Conservation (phyloP, 2,888 invertebrate species). For the Himalopsyche japonica region DNA sequence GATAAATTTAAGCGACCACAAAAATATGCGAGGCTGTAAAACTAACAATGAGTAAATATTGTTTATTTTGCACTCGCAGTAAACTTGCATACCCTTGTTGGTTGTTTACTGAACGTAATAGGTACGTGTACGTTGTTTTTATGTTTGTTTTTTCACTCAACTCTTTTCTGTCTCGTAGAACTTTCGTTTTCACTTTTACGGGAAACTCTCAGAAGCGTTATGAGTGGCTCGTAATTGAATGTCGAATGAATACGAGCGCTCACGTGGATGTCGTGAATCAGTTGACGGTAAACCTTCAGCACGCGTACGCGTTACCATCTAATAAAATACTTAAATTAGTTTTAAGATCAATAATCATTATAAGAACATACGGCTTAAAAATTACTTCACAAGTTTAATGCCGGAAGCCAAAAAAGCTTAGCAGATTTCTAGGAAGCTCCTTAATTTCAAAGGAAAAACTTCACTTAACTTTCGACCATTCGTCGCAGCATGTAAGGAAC, state of each 20-base stretch:
- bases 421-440: too few relatives aligned
- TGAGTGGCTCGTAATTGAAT: conserved; percentile 28
- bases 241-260: conserved; percentile 9
- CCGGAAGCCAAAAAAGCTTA: too few relatives aligned
- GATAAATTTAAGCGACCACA: too few relatives aligned
- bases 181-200: conserved; percentile 22
- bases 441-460: too few relatives aligned
- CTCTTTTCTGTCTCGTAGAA: background rate
- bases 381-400: too few relatives aligned
- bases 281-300: background rate
- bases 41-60: too few relatives aligned
- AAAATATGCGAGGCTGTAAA: too few relatives aligned
- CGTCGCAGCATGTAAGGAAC: too few relatives aligned
- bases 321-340: too few relatives aligned
- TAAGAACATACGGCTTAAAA: too few relatives aligned
- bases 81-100: background rate
- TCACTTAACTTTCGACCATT: too few relatives aligned
- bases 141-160: background rate
- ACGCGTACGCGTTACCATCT: background rate
- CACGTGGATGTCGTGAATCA: background rate
- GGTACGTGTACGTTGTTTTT: background rate
- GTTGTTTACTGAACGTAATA: background rate
- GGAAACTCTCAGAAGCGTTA: conserved; percentile 21
- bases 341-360: too few relatives aligned
- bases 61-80: background rate